Evolutionary conservation across 2,888 invertebrate species (phyloP).

Genomic region (Rotaria sp.): DNA sequence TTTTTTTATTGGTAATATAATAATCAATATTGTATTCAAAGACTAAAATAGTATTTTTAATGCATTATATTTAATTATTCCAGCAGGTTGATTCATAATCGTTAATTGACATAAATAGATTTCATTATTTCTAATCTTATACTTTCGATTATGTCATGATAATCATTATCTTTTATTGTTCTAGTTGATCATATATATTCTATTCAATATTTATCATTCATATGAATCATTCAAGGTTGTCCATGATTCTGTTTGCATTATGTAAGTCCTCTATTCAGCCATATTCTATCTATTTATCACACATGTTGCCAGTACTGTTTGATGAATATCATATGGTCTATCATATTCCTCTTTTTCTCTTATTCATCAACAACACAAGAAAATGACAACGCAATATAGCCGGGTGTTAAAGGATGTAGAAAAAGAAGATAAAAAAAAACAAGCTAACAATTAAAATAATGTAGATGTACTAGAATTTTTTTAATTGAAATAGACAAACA

Average conservation of each 20-base stretch:
- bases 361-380: background rate
- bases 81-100: no score
- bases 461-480: background rate
- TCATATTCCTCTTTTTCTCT: background rate
- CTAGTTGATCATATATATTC: background rate
- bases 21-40: no score
- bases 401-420: background rate
- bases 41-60: no score
- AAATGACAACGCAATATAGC: background rate
- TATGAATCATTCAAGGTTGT: background rate
- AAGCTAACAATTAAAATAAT: background rate
- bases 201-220: background rate
- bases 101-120: background rate
- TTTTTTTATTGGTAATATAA: no score
- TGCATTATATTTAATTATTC: no score
- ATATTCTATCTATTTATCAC: background rate
- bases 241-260: background rate
- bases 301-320: background rate
- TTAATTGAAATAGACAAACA: background rate
- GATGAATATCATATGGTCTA: slow-evolving; percentile 1
- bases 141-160: background rate
- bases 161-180: no score
- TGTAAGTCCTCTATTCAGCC: background rate
- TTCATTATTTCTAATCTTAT: background rate
- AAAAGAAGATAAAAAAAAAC: background rate